Base-by-base conservation (phyloP, 1,140 invertebrate genomes). In the Maniola jurtina region DNA sequence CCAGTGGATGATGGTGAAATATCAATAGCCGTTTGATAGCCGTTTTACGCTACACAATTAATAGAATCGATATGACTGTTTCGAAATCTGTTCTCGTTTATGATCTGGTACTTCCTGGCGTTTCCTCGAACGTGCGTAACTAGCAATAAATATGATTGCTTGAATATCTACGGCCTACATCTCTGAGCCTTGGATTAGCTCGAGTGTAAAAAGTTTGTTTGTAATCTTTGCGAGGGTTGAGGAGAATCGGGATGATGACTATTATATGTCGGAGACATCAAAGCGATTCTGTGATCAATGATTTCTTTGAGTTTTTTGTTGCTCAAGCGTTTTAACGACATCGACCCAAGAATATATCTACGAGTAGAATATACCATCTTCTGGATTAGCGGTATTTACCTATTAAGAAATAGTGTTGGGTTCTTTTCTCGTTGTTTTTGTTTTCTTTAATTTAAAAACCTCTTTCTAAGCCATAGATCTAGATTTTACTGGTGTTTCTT, bases 191-290 rank as follows among this genome's bases (percentile, higher is more conserved):
- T 45, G 42, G 42, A 45, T 45, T 45, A 45, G 13, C 42, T 45
- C 42, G 10, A 45, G 5, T 45, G 42, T 45, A 13, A 45, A 13
- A 45, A 45, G 42, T 5, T 45, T 45, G 42, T 45, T 45, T 45
- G 9, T 45, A n/a, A 45, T 45, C 42, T 45, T 13, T 13, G 13
- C 42, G 42, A n/a, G 13, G 9, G 5, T 45, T 11, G 40, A 11
- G 13, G 9, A 11, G 13, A 6, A 2, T 11, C 13, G 5, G 40
- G 10, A 42, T n/a, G n/a, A n/a, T n/a, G n/a, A n/a, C n/a, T n/a
- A n/a, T n/a, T n/a, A n/a, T n/a, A n/a, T n/a, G n/a, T n/a, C 42
- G 42, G 42, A 45, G 42, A 45, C 42, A 45, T 45, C 42, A 45
- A 45, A 45, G 42, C 42, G 42, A 11, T n/a, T 5, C 42, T n/a